Percentiles rank a stretch among this genome's conserved stretches.
These are phyloP conservation scores for Eristalis intricaria DNA, from an alignment of 2,888 invertebrate species.

Conservation along the genomic window DNA sequence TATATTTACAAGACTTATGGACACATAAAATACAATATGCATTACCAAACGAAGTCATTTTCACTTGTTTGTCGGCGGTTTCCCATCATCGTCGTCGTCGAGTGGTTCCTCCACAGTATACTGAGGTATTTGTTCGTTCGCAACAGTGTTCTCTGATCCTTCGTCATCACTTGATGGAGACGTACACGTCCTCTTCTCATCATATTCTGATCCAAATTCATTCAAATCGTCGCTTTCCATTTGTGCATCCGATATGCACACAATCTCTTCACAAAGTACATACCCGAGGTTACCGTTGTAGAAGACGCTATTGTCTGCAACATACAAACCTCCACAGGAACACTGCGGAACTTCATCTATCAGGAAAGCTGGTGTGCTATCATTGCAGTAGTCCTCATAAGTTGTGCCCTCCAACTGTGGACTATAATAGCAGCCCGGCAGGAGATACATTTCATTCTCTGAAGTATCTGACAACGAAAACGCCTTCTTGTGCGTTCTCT, in stretches of 20 bases:
- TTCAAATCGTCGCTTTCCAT: slow-evolving; percentile 34
- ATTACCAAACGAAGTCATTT: too few species aligned
- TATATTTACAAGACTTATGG: too few species aligned
- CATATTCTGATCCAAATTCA: slow-evolving; percentile 12
- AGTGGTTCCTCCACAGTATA: slow-evolving; percentile 78
- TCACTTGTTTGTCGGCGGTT: background rate
- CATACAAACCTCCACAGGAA: slow-evolving; percentile 30
- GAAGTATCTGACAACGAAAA: slow-evolving; percentile 1
- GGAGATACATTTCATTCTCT: slow-evolving; percentile 68
- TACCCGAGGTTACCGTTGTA: slow-evolving; percentile 67
- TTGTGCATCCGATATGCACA: slow-evolving; percentile 1
- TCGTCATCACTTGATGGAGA: slow-evolving; percentile 72
- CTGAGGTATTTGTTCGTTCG: slow-evolving; percentile 54
- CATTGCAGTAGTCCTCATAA: background rate
- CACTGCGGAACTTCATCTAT: background rate
- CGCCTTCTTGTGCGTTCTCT: slow-evolving; percentile 31
- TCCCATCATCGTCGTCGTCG: slow-evolving; percentile 69
- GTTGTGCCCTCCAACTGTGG: slow-evolving; percentile 56
- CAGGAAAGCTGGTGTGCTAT: background rate
- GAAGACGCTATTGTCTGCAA: slow-evolving; percentile 71
- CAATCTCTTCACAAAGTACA: slow-evolving; percentile 18
- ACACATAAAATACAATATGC: too few species aligned
- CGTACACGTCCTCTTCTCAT: slow-evolving; percentile 17
- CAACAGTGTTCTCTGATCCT: slow-evolving; percentile 2
- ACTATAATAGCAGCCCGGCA: slow-evolving; percentile 75